Conservation (phyloP, 1,140 invertebrate genomes). For the Lepidurus packardi region DNA sequence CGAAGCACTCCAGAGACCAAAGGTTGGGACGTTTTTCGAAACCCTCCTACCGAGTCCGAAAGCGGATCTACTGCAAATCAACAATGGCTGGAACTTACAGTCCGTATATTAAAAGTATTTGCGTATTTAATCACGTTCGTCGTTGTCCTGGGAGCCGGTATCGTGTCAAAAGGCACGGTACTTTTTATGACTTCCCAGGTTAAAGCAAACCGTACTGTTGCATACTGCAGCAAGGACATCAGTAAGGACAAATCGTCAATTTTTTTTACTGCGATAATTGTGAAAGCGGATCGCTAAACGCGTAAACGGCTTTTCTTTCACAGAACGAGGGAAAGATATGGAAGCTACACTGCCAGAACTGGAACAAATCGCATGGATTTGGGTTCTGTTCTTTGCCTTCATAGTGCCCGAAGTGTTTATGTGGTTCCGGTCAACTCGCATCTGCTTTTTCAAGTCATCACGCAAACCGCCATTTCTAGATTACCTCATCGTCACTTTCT, state of each 20-base stretch:
- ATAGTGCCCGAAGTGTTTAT: slow-evolving; percentile 80
- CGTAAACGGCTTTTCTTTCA: slow-evolving; percentile 38
- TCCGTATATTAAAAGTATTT: slow-evolving; percentile 76
- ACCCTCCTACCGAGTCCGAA: slow-evolving; percentile 78
- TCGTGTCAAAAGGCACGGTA: slow-evolving; percentile 76
- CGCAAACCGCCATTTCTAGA: slow-evolving; percentile 57
- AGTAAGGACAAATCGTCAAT: neutral
- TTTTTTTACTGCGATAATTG: neutral
- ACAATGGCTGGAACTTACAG: slow-evolving; percentile 74
- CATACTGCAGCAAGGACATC: slow-evolving; percentile 69
- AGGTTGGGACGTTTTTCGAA: slow-evolving; percentile 92
- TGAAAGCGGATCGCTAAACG: too few relatives aligned
- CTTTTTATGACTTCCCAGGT: slow-evolving; percentile 89
- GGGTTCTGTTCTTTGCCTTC: slow-evolving; percentile 82
- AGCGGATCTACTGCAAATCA: slow-evolving; percentile 82
- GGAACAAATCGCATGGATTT: slow-evolving; percentile 85
- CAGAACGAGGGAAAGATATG: slow-evolving; percentile 76
- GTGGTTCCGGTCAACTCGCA: slow-evolving; percentile 71
- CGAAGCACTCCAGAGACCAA: slow-evolving; percentile 79
- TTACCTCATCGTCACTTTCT: slow-evolving; percentile 64
- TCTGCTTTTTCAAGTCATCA: slow-evolving; percentile 85
- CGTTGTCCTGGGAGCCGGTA: slow-evolving; percentile 71
- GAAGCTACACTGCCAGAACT: slow-evolving; percentile 67
- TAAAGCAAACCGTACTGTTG: slow-evolving; percentile 61
- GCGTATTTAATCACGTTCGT: slow-evolving; percentile 78